These are phyloP conservation scores for Papilio gigon DNA, from an alignment of 2,888 invertebrate species.

Conservation along the genomic window DNA sequence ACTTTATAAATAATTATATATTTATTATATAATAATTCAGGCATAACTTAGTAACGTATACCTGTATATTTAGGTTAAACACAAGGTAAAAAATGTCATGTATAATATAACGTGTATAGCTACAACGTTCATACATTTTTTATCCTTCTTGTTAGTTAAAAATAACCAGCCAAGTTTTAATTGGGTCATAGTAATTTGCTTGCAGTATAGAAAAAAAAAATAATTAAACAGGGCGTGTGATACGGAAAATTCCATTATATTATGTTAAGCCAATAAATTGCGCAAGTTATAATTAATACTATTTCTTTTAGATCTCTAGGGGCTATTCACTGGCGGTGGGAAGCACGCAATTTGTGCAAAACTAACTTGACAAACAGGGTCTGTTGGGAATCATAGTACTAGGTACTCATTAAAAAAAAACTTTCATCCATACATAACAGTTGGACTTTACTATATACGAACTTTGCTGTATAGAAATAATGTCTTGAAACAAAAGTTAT, in stretches of 20 bases:
- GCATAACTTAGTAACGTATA: background rate
- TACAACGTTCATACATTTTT: background rate
- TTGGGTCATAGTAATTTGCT: conserved; percentile 17
- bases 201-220: conserved; percentile 16
- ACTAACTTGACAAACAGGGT: conserved; percentile 19
- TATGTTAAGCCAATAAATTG: conserved; percentile 10
- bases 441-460: background rate
- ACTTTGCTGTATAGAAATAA: background rate
- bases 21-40: too few species aligned
- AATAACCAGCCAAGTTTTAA: background rate
- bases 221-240: conserved; percentile 15
- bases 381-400: conserved; percentile 8
- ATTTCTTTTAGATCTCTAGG: conserved; percentile 21
- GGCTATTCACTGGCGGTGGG: conserved; percentile 13
- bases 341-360: conserved; percentile 31
- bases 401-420: background rate
- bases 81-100: background rate
- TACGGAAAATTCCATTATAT: conserved; percentile 14
- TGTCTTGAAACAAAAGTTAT: background rate
- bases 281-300: conserved; percentile 26
- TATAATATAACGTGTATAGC: background rate
- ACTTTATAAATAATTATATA: too few species aligned
- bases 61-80: background rate
- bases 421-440: background rate
- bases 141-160: background rate